Base-by-base conservation (phyloP, 2,888 invertebrate species). In the Malthinus flaveolus region DNA sequence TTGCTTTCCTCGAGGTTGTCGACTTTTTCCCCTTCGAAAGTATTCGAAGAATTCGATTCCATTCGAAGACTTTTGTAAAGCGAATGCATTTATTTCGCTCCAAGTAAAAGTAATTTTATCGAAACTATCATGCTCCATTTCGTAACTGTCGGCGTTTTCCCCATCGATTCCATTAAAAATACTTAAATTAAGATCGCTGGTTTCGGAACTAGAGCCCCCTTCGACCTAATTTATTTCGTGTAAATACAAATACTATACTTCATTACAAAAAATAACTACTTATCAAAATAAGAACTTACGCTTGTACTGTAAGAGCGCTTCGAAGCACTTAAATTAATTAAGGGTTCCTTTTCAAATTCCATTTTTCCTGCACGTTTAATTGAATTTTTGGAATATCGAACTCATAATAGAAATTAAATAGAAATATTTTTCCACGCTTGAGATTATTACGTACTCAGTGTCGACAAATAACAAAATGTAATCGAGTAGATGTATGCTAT, bases 71-170 rank as follows among this genome's bases (percentile, higher is more conserved):
- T 63, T 82, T 55, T 84, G 85, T 8, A 84, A 84, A 7, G 86
- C 85, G 70, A 88, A 91, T 0, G 90, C 90, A 75, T 91, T 91
- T 63, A 92, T 80, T 62, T 89, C 88, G 47, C 86, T 86, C 92
- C 92, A 92, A 3, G 89, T 86, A 78, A 34, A 49, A 2, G 49
- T 49, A 31, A 49, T 49, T 31, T 36, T 49, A 12, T 49, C 32
- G 7, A n/a, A 1, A 7, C 12, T 3, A 37, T 10, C 6, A 6
- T 42, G n/a, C 0, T 15, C 1, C n/a, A n/a, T 9, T 35, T 10
- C 2, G 3, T 15, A 42, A 8, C 15, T 1, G 8, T 15, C 6
- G 15, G 12, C 39, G 1, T 42, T 23, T 15, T 42, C 39, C 0
- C 3, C 4, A 7, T n/a, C 15, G 15, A 42, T 23, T n/a, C 39